phyloP scores from a whole-genome alignment of 2,797 vertebrate genomes.

The Tapera naevia region DNA sequence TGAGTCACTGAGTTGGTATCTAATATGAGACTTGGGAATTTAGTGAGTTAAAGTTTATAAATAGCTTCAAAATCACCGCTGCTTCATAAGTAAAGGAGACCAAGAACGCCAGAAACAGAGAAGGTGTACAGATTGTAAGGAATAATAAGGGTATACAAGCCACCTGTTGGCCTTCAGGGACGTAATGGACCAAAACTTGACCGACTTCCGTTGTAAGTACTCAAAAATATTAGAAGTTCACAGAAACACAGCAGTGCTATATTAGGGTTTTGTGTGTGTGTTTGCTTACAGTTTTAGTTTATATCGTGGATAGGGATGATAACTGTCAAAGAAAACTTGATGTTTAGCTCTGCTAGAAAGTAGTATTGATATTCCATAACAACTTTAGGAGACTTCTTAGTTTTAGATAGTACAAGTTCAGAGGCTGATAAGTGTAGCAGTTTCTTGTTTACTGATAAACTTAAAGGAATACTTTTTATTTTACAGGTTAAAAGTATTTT shows the following conservation, averaged over 20 bases:
- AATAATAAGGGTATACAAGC: constrained; percentile 73
- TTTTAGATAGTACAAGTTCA: neutral
- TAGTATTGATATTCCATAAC: neutral
- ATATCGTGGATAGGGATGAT: neutral
- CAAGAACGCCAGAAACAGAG: neutral
- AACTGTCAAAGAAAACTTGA: neutral
- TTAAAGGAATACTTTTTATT: neutral
- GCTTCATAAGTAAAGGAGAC: constrained; percentile 71
- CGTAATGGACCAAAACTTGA: constrained; percentile 74
- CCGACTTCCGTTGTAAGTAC: constrained; percentile 78
- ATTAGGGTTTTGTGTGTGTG: neutral
- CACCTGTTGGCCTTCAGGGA: constrained; percentile 53
- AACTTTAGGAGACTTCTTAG: neutral
- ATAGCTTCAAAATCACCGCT: constrained; percentile 69
- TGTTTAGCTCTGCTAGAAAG: neutral
- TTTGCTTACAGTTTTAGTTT: neutral
- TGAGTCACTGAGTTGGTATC: constrained; percentile 56
- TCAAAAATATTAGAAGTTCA: neutral
- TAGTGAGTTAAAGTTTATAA: constrained; percentile 75
- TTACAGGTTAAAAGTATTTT: neutral
- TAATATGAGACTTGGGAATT: constrained; percentile 41
- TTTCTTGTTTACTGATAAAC: neutral
- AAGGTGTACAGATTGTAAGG: neutral
- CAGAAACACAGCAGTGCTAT: accelerated
- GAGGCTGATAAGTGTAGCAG: neutral